Base-by-base conservation (phyloP, 2,797 vertebrate species). In the Sebastes hubbsi region DNA sequence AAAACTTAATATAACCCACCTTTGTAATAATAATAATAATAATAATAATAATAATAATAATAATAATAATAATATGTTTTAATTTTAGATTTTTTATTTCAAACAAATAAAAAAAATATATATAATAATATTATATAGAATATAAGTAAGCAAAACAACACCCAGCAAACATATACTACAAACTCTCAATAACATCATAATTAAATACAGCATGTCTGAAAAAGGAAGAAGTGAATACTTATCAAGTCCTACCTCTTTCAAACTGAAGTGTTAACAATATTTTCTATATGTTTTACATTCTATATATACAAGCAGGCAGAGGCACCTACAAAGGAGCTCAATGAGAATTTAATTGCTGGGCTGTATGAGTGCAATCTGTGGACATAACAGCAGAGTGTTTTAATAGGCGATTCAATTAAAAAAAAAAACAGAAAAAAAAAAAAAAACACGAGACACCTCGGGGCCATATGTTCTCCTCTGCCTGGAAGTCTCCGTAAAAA, bases 321-420 rank as follows among this genome's bases (percentile, higher is more conserved):
- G 16, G 46, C 59, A 7, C 8, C 8, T 68, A 27, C 32, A 52
- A 0, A 34, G 77, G 22, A 52, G 63, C 78, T 74, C 32, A 66
- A 81, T 85, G 63, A 67, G 78, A 74, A 70, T 85, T 84, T 84
- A 90, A 92, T 89, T 86, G 80, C 76, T 60, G 67, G 78, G 74
- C 64, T 88, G 70, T 49, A 42, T 65, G 49, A 71, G 61, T 78
- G 78, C 69, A 81, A 73, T 86, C 77, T 88, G 87, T 77, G 60
- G 63, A 83, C 65, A 80, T 42, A 58, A 80, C n/a, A 46, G 52
- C 46, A 77, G 77, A 62, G 54, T 66, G 30, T 85, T 85, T 75
- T 86, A 91, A 87, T 85, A 52, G 67, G 54, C 11, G 27, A 80
- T 88, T 87, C 71, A 82, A 87, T 88, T 75, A 89, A 88, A 67